phyloP scores from a whole-genome alignment of 2,888 invertebrate species.

The Alcis repandata region DNA sequence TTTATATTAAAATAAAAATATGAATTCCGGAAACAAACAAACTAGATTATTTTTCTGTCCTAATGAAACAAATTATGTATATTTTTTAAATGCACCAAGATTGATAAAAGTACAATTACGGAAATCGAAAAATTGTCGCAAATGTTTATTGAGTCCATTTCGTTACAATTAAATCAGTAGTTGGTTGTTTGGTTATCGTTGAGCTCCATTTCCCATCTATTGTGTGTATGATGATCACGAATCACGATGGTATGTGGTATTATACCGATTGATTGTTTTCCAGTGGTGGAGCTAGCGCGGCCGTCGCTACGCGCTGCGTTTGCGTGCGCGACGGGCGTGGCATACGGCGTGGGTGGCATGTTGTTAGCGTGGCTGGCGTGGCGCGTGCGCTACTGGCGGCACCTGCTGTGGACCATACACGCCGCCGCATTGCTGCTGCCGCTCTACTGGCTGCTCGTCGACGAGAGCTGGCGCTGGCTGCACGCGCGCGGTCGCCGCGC shows the following conservation, averaged over 20 bases:
- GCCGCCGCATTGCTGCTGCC: slow-evolving; percentile 89
- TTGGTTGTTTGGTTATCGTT: too few relatives aligned
- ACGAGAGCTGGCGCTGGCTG: slow-evolving; percentile 93
- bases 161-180: too few relatives aligned
- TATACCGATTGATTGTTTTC: not conserved
- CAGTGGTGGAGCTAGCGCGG: slow-evolving; percentile 76
- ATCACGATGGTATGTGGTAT: not conserved
- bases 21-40: too few relatives aligned
- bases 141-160: too few relatives aligned
- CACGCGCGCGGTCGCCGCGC: slow-evolving; percentile 86
- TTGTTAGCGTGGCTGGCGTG: slow-evolving; percentile 69
- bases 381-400: slow-evolving; percentile 89
- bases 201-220: not conserved
- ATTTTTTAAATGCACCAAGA: too few relatives aligned
- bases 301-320: slow-evolving; percentile 74
- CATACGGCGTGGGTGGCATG: slow-evolving; percentile 86
- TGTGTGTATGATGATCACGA: too few relatives aligned
- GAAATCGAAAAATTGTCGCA: too few relatives aligned
- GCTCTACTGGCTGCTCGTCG: slow-evolving; percentile 89
- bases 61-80: too few relatives aligned
- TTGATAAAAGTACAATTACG: too few relatives aligned
- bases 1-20: too few relatives aligned
- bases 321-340: slow-evolving; percentile 76
- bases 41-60: too few relatives aligned
- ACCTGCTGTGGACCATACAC: slow-evolving; percentile 88